Conservation (phyloP, 2,113 vertebrate genomes). For the Dicrurus megarhynchus region DNA sequence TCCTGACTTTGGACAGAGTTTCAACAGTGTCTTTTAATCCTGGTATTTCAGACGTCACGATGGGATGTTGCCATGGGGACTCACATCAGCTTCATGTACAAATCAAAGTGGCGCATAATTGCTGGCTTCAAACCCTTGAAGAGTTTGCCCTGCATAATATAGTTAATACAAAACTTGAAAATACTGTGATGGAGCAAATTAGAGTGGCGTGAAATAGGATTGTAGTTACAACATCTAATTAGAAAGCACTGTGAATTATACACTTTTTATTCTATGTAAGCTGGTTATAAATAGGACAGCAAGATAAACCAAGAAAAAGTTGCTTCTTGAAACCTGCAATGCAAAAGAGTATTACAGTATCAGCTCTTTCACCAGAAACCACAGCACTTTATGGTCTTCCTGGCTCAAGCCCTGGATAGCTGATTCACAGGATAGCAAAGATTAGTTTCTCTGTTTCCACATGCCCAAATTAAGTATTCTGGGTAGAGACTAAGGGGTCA, state of each 20-base stretch:
- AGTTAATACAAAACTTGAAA: not conserved
- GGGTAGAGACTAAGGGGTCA: not conserved
- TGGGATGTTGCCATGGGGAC: not conserved
- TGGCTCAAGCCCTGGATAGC: not conserved
- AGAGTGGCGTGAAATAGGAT: not conserved
- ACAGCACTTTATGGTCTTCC: not conserved
- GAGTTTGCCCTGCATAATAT: not conserved
- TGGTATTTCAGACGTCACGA: not conserved
- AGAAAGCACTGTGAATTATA: not conserved
- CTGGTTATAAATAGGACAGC: not conserved
- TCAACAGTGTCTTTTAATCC: not conserved
- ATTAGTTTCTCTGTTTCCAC: not conserved
- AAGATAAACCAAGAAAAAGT: not conserved
- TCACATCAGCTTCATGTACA: not conserved
- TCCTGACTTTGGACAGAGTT: not conserved
- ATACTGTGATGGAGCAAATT: not conserved
- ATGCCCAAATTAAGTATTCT: not conserved
- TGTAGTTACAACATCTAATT: conserved; percentile 6
- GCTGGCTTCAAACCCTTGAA: not conserved
- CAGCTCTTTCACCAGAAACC: not conserved
- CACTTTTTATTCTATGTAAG: not conserved
- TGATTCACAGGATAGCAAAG: not conserved
- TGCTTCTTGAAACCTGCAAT: not conserved
- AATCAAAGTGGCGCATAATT: not conserved
- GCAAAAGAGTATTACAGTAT: not conserved